A percentile compares a stretch with the other conserved stretches of the same genome.
Evolutionary conservation across 2,888 invertebrate genomes (phyloP).

Genomic region (Dichetophora obliterata): DNA sequence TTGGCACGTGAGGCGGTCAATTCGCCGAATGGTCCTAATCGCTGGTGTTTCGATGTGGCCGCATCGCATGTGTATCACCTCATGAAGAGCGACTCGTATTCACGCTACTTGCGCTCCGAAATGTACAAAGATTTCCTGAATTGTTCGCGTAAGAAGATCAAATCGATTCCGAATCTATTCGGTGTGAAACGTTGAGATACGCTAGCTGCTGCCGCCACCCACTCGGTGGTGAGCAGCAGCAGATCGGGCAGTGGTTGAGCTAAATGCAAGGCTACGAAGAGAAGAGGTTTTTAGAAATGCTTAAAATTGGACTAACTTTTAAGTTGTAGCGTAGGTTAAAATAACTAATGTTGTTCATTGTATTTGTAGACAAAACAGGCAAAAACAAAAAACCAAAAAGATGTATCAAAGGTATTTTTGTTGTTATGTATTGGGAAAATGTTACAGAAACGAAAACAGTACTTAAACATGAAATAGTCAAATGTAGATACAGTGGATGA

Average conservation of each 20-base stretch:
- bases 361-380: neutral
- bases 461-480: neutral
- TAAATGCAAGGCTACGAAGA: neutral
- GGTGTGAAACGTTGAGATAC: slow-evolving; percentile 69
- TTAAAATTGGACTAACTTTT: neutral
- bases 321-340: slow-evolving; percentile 29
- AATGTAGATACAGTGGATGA: neutral
- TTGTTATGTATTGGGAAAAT: neutral
- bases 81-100: slow-evolving; percentile 99
- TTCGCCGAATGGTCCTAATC: slow-evolving; percentile 78
- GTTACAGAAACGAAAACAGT: neutral
- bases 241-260: neutral
- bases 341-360: slow-evolving; percentile 7
- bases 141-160: slow-evolving; percentile 96
- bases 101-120: slow-evolving; percentile 95
- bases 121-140: slow-evolving; percentile 98
- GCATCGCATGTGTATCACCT: slow-evolving; percentile 99
- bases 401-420: neutral
- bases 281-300: neutral
- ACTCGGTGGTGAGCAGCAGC: neutral
- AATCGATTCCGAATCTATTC: slow-evolving; percentile 70
- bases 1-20: slow-evolving; percentile 82
- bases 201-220: slow-evolving; percentile 42
- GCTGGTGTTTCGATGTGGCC: slow-evolving; percentile 97
- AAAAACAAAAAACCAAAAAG: neutral